Percentiles rank a stretch among this genome's conserved stretches.
phyloP scores from a whole-genome alignment of 2,113 vertebrate species.

The Chamaetylas fuelleborni region DNA sequence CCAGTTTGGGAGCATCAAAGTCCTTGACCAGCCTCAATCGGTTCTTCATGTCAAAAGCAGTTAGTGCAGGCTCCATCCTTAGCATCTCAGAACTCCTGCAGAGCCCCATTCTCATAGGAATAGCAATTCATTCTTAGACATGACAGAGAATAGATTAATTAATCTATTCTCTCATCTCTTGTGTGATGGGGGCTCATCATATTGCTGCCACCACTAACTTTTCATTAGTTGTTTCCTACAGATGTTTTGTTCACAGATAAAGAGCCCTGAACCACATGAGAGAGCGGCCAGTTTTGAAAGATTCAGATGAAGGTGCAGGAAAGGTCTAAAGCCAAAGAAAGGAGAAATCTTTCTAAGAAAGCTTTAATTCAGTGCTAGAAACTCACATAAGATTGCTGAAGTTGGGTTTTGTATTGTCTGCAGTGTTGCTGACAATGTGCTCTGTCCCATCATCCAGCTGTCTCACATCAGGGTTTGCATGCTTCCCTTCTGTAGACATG shows the following conservation, averaged over 20 bases:
- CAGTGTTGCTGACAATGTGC: background rate
- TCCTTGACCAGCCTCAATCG: background rate
- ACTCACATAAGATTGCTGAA: fast-evolving
- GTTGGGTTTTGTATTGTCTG: background rate
- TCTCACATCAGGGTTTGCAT: background rate
- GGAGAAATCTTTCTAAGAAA: background rate
- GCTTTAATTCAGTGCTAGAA: background rate
- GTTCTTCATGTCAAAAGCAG: background rate
- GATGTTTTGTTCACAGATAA: background rate
- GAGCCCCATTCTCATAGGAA: background rate
- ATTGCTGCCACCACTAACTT: background rate
- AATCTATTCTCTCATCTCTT: background rate
- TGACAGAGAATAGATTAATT: background rate
- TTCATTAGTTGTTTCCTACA: background rate
- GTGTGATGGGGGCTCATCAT: background rate
- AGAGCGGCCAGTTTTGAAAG: background rate
- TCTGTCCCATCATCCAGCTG: background rate
- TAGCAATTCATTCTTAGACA: background rate
- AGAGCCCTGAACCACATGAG: background rate
- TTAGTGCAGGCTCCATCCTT: background rate
- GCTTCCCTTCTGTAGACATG: background rate
- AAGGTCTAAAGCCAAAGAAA: background rate
- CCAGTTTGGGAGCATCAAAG: background rate
- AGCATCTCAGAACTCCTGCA: background rate
- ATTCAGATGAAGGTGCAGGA: background rate